phyloP scores from a whole-genome alignment of 2,797 vertebrate species.

The Gobio occitaniae region DNA sequence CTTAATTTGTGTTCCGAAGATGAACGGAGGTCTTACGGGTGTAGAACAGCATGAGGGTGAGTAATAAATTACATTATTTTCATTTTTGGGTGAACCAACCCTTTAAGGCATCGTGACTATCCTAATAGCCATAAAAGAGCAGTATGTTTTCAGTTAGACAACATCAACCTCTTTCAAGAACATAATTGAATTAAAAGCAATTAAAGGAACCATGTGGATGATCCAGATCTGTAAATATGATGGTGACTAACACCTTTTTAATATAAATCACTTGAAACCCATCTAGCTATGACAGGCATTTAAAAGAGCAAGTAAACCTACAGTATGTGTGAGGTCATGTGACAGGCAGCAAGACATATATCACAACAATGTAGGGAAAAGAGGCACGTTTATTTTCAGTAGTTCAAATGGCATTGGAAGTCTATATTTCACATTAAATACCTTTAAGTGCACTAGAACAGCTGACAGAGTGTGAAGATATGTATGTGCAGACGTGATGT shows the following conservation, averaged over 20 bases:
- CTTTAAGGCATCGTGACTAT: background rate
- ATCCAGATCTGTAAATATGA: conserved; percentile 71
- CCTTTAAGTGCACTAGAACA: conserved; percentile 48
- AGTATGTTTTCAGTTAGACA: conserved; percentile 17
- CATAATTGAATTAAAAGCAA: background rate
- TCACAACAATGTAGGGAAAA: conserved; percentile 63
- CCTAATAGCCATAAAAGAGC: background rate
- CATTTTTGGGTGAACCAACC: no score
- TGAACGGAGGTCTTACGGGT: no score
- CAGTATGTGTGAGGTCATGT: conserved; percentile 73
- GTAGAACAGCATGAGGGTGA: no score
- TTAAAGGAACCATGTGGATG: conserved; percentile 25
- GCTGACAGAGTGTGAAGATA: conserved; percentile 58
- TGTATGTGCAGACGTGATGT: conserved; percentile 42
- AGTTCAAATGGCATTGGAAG: conserved; percentile 68
- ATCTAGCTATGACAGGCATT: conserved; percentile 76
- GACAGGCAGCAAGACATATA: conserved; percentile 63
- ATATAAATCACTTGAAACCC: conserved; percentile 76
- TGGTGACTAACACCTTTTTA: conserved; percentile 73
- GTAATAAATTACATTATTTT: no score
- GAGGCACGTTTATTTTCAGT: conserved; percentile 64
- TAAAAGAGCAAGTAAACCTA: conserved; percentile 68
- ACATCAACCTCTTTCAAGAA: background rate
- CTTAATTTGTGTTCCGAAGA: no score
- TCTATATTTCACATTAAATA: conserved; percentile 64